Evolutionary conservation across 1,140 invertebrate genomes (phyloP), one percentile per base, ranked within the genome.

Genomic region (Drosophila sp.): DNA sequence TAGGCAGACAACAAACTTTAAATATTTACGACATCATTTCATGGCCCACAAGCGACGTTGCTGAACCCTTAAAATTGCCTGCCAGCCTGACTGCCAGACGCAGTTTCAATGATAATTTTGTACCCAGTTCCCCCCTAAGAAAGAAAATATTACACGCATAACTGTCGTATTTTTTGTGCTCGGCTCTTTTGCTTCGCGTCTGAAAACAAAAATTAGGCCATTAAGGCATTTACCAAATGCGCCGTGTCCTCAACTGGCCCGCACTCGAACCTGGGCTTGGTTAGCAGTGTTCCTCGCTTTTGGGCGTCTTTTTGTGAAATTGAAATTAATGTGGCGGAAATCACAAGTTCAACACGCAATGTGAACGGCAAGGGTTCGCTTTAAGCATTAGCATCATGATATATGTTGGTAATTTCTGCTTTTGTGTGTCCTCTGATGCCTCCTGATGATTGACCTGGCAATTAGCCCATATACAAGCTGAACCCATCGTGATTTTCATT

Each of bases 1-100:
- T 38, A 65, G 67, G 41, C 76, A 76, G 78, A 64, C 65, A 80
- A 67, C 78, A 89, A 87, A 87, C 83, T 87, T 87, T 83, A 87
- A 87, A 87, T 89, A 83, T 87, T 87, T 87, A 87, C 84, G 83
- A 87, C 80, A 83, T 89, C 84, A 89, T 89, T 87, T 87, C 83
- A 87, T 89, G 82, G 82, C 72, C 83, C 82, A 89, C 82, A 86
- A 87, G 83, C 64, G 64, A 53, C 32, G 46, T 43, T 16, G 64
- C 54, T 69, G 83, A 87, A 87, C 82, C 82, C 82, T 87, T 87
- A 67, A 67, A 72, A 72, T 67, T 72, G 62, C 62, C 56, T 40
- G 40, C 58, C 7, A 50, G 54, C 51, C 57, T 36, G 13, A 8
- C 27, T 16, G 8, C 67, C 48, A 36, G 50, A 48, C 74, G 41